A percentile compares a stretch with the other conserved stretches of the same genome.
These are phyloP conservation scores for Protobothrops mucrosquamatus DNA, from an alignment of 2,113 vertebrate species.

Conservation along the genomic window DNA sequence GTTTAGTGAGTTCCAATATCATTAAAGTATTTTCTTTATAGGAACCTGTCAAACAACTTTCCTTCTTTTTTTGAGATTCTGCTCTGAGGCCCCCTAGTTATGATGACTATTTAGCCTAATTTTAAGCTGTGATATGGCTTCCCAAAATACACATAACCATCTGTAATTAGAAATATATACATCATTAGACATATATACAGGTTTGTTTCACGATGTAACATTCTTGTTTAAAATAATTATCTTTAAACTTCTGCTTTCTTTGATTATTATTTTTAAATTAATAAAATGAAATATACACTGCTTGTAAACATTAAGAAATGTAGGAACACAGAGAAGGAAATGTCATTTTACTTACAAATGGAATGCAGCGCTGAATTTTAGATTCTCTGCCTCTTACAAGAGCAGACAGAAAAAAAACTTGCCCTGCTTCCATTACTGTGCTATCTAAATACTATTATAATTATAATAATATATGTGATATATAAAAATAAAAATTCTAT, in stretches of 20 bases:
- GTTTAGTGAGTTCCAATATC: not conserved
- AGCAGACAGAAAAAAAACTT: not conserved
- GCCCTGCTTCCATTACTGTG: not conserved
- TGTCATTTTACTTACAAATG: not conserved
- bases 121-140: not conserved
- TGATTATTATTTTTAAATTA: not conserved
- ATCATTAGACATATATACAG: constrained; percentile 7
- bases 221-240: not conserved
- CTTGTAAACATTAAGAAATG: not conserved
- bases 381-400: not conserved
- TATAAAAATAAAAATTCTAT: not conserved
- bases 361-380: not conserved
- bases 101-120: not conserved
- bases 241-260: not conserved
- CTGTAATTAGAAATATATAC: not conserved
- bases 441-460: not conserved
- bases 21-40: not conserved
- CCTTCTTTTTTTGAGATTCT: not conserved
- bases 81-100: not conserved
- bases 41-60: not conserved
- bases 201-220: not conserved
- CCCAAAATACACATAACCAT: not conserved
- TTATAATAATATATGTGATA: not conserved
- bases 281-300: not conserved
- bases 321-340: constrained; percentile 2